Conservation (phyloP, 2,113 vertebrate species). For the Amblyornis subalaris region DNA sequence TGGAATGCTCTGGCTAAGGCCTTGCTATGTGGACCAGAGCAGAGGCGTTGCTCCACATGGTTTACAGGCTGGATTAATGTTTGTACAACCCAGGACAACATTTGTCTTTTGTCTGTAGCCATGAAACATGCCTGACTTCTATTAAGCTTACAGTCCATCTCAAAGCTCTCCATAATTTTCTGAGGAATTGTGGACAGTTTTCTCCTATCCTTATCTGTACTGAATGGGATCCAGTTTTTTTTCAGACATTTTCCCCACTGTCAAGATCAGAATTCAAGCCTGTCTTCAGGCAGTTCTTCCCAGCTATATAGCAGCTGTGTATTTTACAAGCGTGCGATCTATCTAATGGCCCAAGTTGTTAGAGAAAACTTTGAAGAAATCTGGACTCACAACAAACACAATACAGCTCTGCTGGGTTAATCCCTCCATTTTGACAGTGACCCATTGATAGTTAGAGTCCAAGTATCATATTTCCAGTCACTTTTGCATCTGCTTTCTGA, state of each 20-base stretch:
- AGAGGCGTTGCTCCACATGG: neutral
- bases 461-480: slow-evolving; percentile 5
- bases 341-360: neutral
- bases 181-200: neutral
- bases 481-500: slow-evolving; percentile 30
- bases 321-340: neutral
- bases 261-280: slow-evolving; percentile 24
- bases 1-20: neutral
- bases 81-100: neutral
- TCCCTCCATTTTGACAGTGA: slow-evolving; percentile 16
- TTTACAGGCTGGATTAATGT: neutral
- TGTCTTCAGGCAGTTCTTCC: slow-evolving; percentile 13
- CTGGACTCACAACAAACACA: slow-evolving; percentile 46
- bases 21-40: neutral
- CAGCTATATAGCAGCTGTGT: slow-evolving; percentile 9
- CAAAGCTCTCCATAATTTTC: neutral
- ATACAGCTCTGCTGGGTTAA: slow-evolving; percentile 8
- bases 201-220: neutral
- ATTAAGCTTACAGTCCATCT: neutral
- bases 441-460: neutral
- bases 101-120: neutral
- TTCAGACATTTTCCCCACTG: neutral
- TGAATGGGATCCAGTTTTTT: neutral
- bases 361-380: slow-evolving; percentile 32
- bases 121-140: neutral